These are phyloP conservation scores for Uropsilus gracilis DNA, from an alignment of 2,113 vertebrate species.

Conservation along the genomic window DNA sequence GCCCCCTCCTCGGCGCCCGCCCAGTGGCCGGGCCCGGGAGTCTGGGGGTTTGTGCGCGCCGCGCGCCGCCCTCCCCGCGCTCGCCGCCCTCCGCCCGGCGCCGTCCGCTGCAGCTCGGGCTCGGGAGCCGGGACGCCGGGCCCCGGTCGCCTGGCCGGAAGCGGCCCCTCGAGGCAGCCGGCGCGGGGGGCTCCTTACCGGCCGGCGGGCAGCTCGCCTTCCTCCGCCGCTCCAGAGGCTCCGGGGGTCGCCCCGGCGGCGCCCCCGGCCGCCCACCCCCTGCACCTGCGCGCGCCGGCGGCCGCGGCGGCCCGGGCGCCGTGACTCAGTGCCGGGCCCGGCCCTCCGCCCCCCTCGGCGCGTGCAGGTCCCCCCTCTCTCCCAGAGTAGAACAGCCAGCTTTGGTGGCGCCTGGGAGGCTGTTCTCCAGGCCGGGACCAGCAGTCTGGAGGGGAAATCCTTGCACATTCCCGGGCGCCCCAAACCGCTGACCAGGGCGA, in stretches of 20 bases:
- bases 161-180: slow-evolving; percentile 44
- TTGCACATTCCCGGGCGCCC: no score
- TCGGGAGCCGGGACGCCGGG: slow-evolving; percentile 48
- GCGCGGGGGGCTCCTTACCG: no score
- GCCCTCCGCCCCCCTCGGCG: background rate
- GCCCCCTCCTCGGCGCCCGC: background rate
- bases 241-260: no score
- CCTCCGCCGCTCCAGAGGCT: background rate
- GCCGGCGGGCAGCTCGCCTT: no score
- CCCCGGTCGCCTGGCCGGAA: slow-evolving; percentile 49
- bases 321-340: no score
- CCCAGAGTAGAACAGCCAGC: no score
- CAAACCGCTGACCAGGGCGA: background rate
- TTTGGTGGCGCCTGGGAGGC: background rate
- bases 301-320: no score
- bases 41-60: no score
- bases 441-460: no score
- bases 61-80: background rate
- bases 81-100: background rate
- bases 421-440: background rate
- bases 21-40: no score
- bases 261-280: no score
- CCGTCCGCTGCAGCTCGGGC: background rate
- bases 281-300: background rate
- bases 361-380: background rate